Conservation (phyloP, 1,140 invertebrate species). For the Daktulosphaira vitifoliae region DNA sequence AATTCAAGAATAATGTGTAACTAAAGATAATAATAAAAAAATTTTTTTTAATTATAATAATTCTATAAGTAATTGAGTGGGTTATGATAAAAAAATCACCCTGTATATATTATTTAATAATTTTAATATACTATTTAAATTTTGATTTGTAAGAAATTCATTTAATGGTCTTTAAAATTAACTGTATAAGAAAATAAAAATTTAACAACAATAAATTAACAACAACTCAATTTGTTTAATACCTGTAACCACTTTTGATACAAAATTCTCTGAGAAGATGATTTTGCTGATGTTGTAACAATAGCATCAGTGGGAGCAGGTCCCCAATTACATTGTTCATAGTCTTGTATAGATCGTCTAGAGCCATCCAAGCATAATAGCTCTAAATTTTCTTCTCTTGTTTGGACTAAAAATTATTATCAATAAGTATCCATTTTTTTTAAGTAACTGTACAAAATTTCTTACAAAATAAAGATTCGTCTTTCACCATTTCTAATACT, state of each 20-base stretch:
- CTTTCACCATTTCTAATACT: slow-evolving; percentile 58
- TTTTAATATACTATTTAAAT: too few relatives aligned
- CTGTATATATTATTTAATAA: too few relatives aligned
- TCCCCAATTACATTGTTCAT: slow-evolving; percentile 78
- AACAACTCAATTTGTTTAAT: background rate
- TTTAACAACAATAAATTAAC: too few relatives aligned
- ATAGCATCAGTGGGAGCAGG: slow-evolving; percentile 75
- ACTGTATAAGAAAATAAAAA: too few relatives aligned
- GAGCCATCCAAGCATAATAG: slow-evolving; percentile 78
- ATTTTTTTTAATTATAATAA: too few relatives aligned
- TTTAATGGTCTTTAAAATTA: too few relatives aligned
- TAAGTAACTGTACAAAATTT: background rate
- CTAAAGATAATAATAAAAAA: too few relatives aligned
- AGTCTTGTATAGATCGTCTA: slow-evolving; percentile 59
- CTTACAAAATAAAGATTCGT: slow-evolving; percentile 51
- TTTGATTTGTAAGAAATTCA: too few relatives aligned
- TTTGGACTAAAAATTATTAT: background rate
- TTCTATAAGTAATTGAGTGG: too few relatives aligned
- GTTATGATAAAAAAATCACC: too few relatives aligned
- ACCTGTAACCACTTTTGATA: slow-evolving; percentile 45
- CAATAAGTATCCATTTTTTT: background rate
- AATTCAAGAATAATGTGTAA: too few relatives aligned
- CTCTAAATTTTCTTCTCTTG: slow-evolving; percentile 63
- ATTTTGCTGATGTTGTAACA: slow-evolving; percentile 71
- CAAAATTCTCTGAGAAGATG: slow-evolving; percentile 49